These are phyloP conservation scores for Rhopalosiphum maidis DNA, from an alignment of 1,140 invertebrate species.

Conservation along the genomic window DNA sequence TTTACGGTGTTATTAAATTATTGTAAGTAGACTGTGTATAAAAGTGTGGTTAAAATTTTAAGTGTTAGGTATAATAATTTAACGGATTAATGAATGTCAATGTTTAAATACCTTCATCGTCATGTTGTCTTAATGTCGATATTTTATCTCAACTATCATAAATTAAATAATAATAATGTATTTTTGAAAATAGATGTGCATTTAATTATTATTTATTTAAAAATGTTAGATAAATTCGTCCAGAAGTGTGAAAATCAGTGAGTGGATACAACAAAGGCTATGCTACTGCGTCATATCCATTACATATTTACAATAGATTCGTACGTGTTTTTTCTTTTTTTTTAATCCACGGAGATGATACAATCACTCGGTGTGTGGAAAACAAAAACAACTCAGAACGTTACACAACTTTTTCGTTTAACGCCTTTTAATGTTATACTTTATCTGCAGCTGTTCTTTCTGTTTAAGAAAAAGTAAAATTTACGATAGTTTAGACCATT, in stretches of 20 bases:
- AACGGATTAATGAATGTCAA: background rate
- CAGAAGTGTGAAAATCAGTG: background rate
- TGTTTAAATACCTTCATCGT: background rate
- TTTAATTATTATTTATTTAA: background rate
- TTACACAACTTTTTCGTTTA: constrained; percentile 54
- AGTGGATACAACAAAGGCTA: background rate
- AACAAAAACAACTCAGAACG: constrained; percentile 18
- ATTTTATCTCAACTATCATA: background rate
- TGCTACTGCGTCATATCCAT: background rate
- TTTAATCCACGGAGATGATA: background rate
- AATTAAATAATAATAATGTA: background rate
- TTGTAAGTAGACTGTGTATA: background rate
- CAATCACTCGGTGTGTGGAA: background rate
- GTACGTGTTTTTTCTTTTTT: constrained; percentile 23
- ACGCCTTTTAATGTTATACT: constrained; percentile 43
- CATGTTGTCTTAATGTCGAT: background rate
- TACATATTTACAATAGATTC: background rate
- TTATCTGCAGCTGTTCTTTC: constrained; percentile 55
- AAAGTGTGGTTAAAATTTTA: background rate
- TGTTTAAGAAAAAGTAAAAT: constrained; percentile 47
- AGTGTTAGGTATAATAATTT: background rate
- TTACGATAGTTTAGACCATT: constrained; percentile 43
- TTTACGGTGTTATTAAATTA: background rate
- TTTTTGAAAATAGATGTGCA: background rate
- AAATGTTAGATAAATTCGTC: background rate